Conservation (phyloP, 2,113 vertebrate species). For the Stigmatopora argus region DNA sequence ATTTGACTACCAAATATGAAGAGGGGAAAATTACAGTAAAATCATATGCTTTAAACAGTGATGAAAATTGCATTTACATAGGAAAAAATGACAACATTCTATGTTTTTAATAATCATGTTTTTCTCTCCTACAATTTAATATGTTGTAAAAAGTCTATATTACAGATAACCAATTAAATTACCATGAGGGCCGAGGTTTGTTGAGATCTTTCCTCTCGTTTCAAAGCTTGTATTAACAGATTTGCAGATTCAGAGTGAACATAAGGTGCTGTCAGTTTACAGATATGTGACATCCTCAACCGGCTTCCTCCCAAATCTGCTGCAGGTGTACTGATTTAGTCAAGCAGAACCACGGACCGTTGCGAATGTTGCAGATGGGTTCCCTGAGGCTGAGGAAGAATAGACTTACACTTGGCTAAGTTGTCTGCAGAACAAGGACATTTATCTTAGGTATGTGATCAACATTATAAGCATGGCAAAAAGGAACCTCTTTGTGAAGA, state of each 20-base stretch:
- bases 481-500: neutral
- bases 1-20: neutral
- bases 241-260: conserved; percentile 11
- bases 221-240: too few species aligned
- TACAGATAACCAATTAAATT: too few species aligned
- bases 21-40: too few species aligned
- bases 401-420: conserved; percentile 29
- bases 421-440: conserved; percentile 42
- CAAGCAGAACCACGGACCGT: conserved; percentile 42
- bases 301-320: conserved; percentile 11
- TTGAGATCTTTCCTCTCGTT: too few species aligned
- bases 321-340: conserved; percentile 33
- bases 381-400: conserved; percentile 50
- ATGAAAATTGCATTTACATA: too few species aligned
- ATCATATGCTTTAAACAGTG: too few species aligned
- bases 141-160: too few species aligned
- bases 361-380: conserved; percentile 66
- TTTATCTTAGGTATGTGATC: conserved; percentile 59
- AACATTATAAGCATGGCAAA: conserved; percentile 42
- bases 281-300: conserved; percentile 27
- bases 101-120: too few species aligned
- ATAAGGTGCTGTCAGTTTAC: conserved; percentile 15
- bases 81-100: too few species aligned
- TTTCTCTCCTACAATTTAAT: too few species aligned
- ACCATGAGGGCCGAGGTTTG: too few species aligned